Base-by-base conservation (phyloP, 2,888 invertebrate genomes). In the Drosophila acutilabella region DNA sequence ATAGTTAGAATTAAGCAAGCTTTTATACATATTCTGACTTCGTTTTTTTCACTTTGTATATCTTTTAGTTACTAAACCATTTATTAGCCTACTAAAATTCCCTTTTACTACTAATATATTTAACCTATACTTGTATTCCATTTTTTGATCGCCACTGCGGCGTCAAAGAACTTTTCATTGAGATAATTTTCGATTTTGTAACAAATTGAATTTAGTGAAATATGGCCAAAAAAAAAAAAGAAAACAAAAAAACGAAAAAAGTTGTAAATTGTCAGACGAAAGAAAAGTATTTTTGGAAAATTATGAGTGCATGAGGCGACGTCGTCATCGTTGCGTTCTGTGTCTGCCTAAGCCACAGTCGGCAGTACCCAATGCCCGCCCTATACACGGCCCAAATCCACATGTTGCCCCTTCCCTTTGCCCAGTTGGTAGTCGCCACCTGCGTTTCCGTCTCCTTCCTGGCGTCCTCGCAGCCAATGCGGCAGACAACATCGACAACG, bases 201-300 rank as follows among this genome's bases (percentile, higher is more conserved):
- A 51, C 51, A 64, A 74, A 68, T 67, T 68, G 67, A 77, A 68
- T 79, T 59, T 66, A 26, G 61, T 65, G 47, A 85, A 79, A 86
- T 82, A 73, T 82, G 72, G 64, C 71, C 48, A 72, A 65, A 30
- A 26, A 26, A 26, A 26, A 30, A 30, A 8, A 30, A 26, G 1
- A 7, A 26, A 4, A 7, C 1, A 1, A 26, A 26, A 30, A 30
- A 7, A 30, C 2, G 7, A 30, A 30, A 30, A 30, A 73, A 68
- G 69, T 74, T 78, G 78, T 74, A 78, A 75, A 79, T 79, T 75
- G 75, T 75, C 75, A 79, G 61, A 74, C 54, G 36, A 36, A 40
- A 75, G 30, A 30, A 81, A 84, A 71, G 74, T 86, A 90, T 90
- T 89, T 90, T 78, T 77, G 86, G 73, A 79, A 77, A 88, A 88